Evolutionary conservation across 2,888 invertebrate species (phyloP).

Genomic region (Atrina japonica): DNA sequence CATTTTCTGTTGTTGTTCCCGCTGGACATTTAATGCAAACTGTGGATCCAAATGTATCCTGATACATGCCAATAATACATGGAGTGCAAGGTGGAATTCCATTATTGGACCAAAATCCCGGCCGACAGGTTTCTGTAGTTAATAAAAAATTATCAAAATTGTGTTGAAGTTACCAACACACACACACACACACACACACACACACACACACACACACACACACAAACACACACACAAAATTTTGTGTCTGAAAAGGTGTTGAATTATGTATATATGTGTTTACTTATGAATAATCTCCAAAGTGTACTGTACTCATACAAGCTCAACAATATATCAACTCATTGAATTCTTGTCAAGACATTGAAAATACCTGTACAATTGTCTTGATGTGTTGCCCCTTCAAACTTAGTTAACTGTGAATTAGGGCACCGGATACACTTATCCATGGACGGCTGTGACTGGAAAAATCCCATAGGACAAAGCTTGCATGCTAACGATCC

Average conservation of each 20-base stretch:
- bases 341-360: no score
- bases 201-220: no score
- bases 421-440: conserved; percentile 39
- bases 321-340: no score
- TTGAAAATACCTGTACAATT: conserved; percentile 31
- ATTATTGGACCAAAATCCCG: conserved; percentile 20
- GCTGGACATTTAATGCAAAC: conserved; percentile 14
- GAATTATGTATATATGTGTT: no score
- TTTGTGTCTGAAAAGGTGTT: no score
- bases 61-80: conserved; percentile 9
- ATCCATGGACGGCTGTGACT: conserved; percentile 23
- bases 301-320: no score
- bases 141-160: no score
- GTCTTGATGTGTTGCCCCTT: conserved; percentile 8
- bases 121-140: no score
- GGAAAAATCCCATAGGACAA: conserved; percentile 46
- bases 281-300: no score
- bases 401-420: conserved; percentile 37
- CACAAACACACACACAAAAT: no score
- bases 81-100: conserved; percentile 19
- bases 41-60: conserved; percentile 1
- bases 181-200: no score
- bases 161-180: no score
- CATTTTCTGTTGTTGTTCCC: conserved; percentile 1
- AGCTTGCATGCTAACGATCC: conserved; percentile 21